Evolutionary conservation across 2,888 invertebrate species (phyloP).

Genomic region (Eudasyphora cyanicolor): DNA sequence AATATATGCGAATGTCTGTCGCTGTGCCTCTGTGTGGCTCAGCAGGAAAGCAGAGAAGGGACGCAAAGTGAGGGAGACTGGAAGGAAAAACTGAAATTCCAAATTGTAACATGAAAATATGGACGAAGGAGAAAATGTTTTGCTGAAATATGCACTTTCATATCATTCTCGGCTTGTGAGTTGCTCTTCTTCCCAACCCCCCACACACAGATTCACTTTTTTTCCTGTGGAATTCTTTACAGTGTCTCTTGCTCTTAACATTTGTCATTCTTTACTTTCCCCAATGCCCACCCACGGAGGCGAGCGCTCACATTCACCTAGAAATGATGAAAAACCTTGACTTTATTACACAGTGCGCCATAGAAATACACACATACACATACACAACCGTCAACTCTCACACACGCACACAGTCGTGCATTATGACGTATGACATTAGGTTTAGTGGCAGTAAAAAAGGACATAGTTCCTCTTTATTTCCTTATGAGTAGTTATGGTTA

Average conservation of each 20-base stretch:
- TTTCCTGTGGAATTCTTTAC: constrained; percentile 8
- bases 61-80: background rate
- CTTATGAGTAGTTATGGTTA: background rate
- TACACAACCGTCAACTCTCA: too few relatives aligned
- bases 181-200: constrained; percentile 49
- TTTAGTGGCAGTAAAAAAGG: background rate
- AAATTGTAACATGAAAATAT: background rate
- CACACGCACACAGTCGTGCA: background rate
- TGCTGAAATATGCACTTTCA: constrained; percentile 64
- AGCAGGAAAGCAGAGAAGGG: background rate
- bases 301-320: background rate
- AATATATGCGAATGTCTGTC: constrained; percentile 6
- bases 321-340: constrained; percentile 50
- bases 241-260: background rate
- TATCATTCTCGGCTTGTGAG: constrained; percentile 47
- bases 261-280: constrained; percentile 3
- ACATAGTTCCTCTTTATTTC: constrained; percentile 19
- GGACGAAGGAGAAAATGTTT: constrained; percentile 14
- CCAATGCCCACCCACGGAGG: background rate
- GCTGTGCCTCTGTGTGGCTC: background rate
- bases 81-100: background rate
- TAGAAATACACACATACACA: background rate
- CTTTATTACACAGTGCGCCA: constrained; percentile 58
- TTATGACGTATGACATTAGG: too few relatives aligned
- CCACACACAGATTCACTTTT: background rate